Percentiles rank a stretch among this genome's conserved stretches.
Conservation (phyloP, 1,140 invertebrate genomes). For the Araneus ventricosus region DNA sequence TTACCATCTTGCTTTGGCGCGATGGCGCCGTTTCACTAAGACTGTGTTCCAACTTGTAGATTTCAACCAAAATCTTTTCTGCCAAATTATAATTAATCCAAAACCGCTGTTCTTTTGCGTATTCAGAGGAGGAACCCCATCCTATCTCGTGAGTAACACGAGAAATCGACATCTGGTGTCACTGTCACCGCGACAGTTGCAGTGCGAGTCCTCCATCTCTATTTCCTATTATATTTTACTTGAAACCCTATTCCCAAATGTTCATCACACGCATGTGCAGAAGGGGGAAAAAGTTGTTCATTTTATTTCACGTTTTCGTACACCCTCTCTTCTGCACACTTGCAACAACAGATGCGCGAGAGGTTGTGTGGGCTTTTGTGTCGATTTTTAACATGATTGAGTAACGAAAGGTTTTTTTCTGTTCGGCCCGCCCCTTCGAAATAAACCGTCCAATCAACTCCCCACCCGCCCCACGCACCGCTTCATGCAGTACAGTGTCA, state of each 20-base stretch:
- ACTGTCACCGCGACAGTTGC: conserved; percentile 45
- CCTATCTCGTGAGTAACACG: conserved; percentile 14
- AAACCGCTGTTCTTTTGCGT: no score
- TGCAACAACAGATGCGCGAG: conserved; percentile 51
- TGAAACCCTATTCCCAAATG: conserved; percentile 37
- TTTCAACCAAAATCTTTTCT: no score
- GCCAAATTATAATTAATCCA: no score
- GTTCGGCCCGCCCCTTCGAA: not conserved
- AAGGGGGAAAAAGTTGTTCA: not conserved
- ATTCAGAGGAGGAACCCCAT: not conserved
- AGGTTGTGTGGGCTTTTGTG: conserved; percentile 53
- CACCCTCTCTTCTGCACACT: not conserved
- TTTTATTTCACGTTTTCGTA: not conserved
- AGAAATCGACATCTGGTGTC: conserved; percentile 52
- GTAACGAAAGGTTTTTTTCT: conserved; percentile 65
- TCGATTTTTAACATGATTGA: conserved; percentile 64
- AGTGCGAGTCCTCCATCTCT: not conserved
- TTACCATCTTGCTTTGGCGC: no score
- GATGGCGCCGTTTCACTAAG: no score
- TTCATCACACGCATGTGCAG: not conserved
- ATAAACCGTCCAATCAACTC: conserved; percentile 6
- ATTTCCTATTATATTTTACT: conserved; percentile 27
- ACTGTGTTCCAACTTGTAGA: no score
- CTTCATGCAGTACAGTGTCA: no score
- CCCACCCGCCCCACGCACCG: conserved; percentile 20